phyloP scores from a whole-genome alignment of 2,113 vertebrate genomes.

The Globicephala melas region DNA sequence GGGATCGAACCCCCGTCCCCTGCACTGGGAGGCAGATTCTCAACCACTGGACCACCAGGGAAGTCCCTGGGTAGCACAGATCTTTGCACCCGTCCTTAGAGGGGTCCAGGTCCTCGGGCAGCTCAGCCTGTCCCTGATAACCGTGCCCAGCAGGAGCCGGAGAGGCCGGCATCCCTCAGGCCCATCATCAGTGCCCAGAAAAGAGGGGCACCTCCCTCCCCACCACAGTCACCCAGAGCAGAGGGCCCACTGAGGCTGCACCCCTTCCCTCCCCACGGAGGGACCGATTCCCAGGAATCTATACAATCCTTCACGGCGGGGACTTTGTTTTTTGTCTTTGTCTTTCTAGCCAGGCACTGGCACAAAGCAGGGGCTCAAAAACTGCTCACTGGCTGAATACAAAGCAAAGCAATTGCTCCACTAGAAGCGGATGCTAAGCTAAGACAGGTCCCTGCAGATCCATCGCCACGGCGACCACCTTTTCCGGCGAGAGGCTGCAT shows the following conservation, averaged over 20 bases:
- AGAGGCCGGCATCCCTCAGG: neutral
- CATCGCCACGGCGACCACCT: accelerated
- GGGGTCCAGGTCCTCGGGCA: neutral
- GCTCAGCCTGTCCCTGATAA: neutral
- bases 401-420: neutral
- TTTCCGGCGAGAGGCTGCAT: accelerated
- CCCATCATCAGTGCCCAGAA: neutral
- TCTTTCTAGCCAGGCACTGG: neutral
- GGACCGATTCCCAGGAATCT: neutral
- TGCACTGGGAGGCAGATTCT: too few relatives aligned
- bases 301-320: too few relatives aligned
- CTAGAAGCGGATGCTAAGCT: accelerated
- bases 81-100: neutral
- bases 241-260: neutral
- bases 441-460: neutral
- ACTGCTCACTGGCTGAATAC: neutral
- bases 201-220: neutral
- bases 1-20: too few relatives aligned
- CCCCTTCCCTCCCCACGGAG: too few relatives aligned
- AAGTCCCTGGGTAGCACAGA: neutral
- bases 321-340: neutral
- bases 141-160: neutral
- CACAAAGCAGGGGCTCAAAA: neutral
- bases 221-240: accelerated
- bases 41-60: too few relatives aligned